Conservation (phyloP, 2,888 invertebrate genomes). For the Lithophane socia region DNA sequence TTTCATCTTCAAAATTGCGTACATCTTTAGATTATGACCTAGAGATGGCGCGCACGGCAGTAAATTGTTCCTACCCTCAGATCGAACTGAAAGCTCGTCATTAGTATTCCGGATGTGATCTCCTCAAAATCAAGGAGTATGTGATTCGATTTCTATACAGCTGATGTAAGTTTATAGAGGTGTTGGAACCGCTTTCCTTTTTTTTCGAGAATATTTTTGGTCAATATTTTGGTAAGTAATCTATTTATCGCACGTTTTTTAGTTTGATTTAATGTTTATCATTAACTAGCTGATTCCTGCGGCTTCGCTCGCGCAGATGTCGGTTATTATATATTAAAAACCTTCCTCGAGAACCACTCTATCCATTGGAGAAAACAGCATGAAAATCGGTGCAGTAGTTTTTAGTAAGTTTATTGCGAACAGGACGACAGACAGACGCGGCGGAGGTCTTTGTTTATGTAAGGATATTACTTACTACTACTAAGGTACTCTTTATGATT, state of each 20-base stretch:
- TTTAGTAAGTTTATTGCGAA: no score
- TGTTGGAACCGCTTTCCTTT: conserved; percentile 50
- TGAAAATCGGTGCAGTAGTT: no score
- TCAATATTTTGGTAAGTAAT: not conserved
- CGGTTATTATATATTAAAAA: no score
- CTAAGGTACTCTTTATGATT: not conserved
- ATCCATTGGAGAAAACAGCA: no score
- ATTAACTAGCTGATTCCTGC: no score
- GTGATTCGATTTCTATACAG: conserved; percentile 89
- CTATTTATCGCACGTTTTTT: not conserved
- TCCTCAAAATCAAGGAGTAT: conserved; percentile 90
- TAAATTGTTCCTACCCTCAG: conserved; percentile 66
- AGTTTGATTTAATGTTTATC: not conserved
- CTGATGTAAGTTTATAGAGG: conserved; percentile 72
- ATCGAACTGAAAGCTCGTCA: conserved; percentile 74
- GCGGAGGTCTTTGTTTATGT: no score
- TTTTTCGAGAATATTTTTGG: not conserved
- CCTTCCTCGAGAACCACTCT: no score
- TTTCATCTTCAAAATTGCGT: conserved; percentile 60
- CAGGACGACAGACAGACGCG: no score
- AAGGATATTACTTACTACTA: not conserved
- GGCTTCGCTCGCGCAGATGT: no score
- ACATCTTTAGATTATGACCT: conserved; percentile 71
- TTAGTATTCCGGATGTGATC: conserved; percentile 84
- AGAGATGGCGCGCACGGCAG: conserved; percentile 66